A percentile compares a stretch with the other conserved stretches of the same genome.
Conservation (phyloP, 2,113 vertebrate species). For the Apus apus region DNA sequence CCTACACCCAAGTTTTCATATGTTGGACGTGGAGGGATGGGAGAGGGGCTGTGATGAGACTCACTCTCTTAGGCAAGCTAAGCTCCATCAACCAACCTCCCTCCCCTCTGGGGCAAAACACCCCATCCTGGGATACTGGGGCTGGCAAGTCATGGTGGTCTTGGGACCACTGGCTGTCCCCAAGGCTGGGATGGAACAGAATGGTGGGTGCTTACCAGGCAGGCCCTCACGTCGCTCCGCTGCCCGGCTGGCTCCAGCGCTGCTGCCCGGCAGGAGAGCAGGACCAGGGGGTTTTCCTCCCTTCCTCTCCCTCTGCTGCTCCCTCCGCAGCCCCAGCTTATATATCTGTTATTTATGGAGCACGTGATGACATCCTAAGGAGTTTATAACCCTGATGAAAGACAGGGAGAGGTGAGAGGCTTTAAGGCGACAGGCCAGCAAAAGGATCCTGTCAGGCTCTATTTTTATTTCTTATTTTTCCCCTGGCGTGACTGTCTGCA, state of each 20-base stretch:
- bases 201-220: not conserved
- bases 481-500: not conserved
- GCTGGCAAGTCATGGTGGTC: not conserved
- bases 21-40: not conserved
- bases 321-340: not conserved
- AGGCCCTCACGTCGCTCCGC: not conserved
- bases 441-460: conserved; percentile 12
- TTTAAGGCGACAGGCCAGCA: conserved; percentile 44
- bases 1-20: not conserved
- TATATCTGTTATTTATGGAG: conserved; percentile 56
- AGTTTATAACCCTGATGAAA: conserved; percentile 55
- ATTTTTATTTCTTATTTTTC: not conserved
- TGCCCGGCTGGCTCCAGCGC: not conserved
- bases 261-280: not conserved
- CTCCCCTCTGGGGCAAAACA: not conserved
- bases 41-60: not conserved
- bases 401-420: conserved; percentile 56
- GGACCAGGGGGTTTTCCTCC: not conserved
- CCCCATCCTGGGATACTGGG: accelerated
- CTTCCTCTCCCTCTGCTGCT: not conserved
- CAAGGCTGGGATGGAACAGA: not conserved
- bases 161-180: not conserved
- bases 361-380: conserved; percentile 67
- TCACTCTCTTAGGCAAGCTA: not conserved
- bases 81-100: not conserved